Percentiles rank a stretch among this genome's conserved stretches.
Conservation (phyloP, 1,140 invertebrate genomes). For the Acyrthosiphon pisum region DNA sequence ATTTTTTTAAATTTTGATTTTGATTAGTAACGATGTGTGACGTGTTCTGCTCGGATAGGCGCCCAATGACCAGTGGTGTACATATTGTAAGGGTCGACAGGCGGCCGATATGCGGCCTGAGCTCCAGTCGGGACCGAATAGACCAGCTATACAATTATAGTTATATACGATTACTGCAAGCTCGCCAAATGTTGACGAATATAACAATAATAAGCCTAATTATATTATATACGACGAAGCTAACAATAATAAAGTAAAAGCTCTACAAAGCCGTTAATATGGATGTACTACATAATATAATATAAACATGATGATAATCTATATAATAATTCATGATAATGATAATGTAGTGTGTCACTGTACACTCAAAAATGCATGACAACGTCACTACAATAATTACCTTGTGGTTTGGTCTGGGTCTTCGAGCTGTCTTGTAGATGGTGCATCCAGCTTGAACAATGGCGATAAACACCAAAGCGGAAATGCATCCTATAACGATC, state of each 20-base stretch:
- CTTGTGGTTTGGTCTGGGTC: slow-evolving; percentile 68
- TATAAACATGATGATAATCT: background rate
- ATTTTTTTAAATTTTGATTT: slow-evolving; percentile 59
- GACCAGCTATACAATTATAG: slow-evolving; percentile 65
- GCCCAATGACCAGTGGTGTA: slow-evolving; percentile 64
- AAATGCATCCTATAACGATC: slow-evolving; percentile 82
- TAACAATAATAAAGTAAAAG: slow-evolving; percentile 22
- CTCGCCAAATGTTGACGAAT: slow-evolving; percentile 5
- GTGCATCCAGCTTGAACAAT: slow-evolving; percentile 85
- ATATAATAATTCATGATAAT: background rate
- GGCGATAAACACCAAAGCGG: slow-evolving; percentile 78
- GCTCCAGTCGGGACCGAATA: slow-evolving; percentile 66
- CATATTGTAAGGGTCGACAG: slow-evolving; percentile 64
- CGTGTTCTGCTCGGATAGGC: slow-evolving; percentile 62
- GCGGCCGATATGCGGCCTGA: slow-evolving; percentile 62
- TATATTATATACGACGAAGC: background rate
- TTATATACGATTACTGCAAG: slow-evolving; percentile 43
- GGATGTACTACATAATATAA: slow-evolving; percentile 14
- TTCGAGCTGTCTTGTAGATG: slow-evolving; percentile 74
- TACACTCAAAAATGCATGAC: background rate
- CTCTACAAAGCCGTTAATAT: slow-evolving; percentile 55
- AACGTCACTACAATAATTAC: slow-evolving; percentile 62
- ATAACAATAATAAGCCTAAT: slow-evolving; percentile 8
- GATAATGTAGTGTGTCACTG: background rate
- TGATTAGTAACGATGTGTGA: slow-evolving; percentile 56